Evolutionary conservation across 2,113 vertebrate genomes (phyloP).

Genomic region (Phaethon lepturus): DNA sequence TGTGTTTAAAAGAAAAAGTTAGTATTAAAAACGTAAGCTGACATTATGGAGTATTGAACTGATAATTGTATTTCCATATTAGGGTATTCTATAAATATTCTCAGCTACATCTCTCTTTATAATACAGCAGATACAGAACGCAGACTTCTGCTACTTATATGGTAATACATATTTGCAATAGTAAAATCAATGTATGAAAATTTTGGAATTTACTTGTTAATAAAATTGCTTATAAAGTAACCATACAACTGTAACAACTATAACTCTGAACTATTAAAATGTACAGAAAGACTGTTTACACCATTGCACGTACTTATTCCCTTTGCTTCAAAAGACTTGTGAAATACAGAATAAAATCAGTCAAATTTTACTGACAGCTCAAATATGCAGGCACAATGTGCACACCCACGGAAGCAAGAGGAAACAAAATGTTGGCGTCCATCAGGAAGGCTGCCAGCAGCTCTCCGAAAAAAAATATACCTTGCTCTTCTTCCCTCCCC

Average conservation of each 20-base stretch:
- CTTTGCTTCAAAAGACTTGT: constrained; percentile 71
- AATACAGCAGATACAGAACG: constrained; percentile 76
- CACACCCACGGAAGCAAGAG: constrained; percentile 22
- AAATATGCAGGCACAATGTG: neutral
- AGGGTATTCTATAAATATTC: constrained; percentile 77
- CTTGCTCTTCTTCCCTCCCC: constrained; percentile 44
- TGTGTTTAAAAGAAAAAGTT: constrained; percentile 46
- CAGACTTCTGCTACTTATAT: constrained; percentile 54
- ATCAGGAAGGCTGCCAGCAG: constrained; percentile 90
- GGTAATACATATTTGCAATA: constrained; percentile 42
- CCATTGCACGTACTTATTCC: constrained; percentile 80
- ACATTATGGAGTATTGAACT: constrained; percentile 43
- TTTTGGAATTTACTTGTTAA: constrained; percentile 46
- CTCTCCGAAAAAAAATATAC: constrained; percentile 77
- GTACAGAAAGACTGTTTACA: constrained; percentile 78
- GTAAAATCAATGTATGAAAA: constrained; percentile 60
- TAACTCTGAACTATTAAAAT: constrained; percentile 74
- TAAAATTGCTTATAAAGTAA: constrained; percentile 63
- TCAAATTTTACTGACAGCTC: constrained; percentile 37
- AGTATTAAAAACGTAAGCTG: constrained; percentile 62
- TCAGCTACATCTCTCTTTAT: constrained; percentile 65
- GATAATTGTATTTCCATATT: constrained; percentile 38
- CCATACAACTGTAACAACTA: constrained; percentile 44
- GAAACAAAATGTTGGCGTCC: constrained; percentile 57
- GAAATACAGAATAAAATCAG: constrained; percentile 60